Percentiles rank a stretch among this genome's conserved stretches.
Conservation (phyloP, 2,888 invertebrate species). For the Hydroisotoma schaefferi region DNA sequence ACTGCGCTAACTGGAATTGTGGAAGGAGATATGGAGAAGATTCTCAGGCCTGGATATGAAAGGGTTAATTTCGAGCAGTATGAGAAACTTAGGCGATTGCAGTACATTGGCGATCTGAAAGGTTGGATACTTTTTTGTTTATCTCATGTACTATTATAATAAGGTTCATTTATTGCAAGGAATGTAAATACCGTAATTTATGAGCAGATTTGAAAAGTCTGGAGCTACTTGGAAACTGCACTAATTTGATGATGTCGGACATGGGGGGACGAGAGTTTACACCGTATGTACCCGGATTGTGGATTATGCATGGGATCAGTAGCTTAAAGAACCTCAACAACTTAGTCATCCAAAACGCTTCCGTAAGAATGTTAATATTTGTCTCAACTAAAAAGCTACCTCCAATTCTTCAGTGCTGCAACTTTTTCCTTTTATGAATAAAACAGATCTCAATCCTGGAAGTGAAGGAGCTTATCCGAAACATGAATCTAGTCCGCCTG, state of each 20-base stretch:
- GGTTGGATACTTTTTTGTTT: no score
- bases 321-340: background rate
- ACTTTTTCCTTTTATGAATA: no score
- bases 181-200: background rate
- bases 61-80: background rate
- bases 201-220: slow-evolving; percentile 3
- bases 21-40: background rate
- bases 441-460: slow-evolving; percentile 1
- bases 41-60: slow-evolving; percentile 3
- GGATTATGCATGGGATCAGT: slow-evolving; percentile 4
- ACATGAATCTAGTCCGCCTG: background rate
- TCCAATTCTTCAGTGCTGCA: no score
- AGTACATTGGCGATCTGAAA: slow-evolving; percentile 8
- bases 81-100: background rate
- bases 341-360: background rate
- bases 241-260: background rate
- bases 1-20: background rate
- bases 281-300: background rate
- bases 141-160: no score
- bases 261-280: no score
- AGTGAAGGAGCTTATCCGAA: background rate
- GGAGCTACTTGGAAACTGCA: background rate
- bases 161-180: background rate
- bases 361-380: no score
- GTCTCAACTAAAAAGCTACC: no score